Conservation (phyloP, 2,113 vertebrate species). For the Oxyruncus cristatus region DNA sequence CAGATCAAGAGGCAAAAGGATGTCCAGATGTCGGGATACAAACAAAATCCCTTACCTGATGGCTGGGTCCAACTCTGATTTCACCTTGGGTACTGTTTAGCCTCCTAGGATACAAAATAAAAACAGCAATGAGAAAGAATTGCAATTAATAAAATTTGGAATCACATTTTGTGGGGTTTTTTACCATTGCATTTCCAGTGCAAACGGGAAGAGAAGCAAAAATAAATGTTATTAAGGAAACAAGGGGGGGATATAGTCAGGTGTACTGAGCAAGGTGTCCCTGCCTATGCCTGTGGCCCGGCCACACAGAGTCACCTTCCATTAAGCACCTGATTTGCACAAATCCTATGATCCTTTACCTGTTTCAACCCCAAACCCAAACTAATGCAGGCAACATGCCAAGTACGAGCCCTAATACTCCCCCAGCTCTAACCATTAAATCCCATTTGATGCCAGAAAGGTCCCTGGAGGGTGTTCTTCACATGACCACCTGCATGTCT, state of each 20-base stretch:
- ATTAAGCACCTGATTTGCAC: background rate
- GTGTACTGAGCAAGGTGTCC: too few relatives aligned
- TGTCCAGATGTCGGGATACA: background rate
- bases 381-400: background rate
- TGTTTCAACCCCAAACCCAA: background rate
- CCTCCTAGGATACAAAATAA: slow-evolving; percentile 78
- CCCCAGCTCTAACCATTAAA: background rate
- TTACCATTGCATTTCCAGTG: background rate
- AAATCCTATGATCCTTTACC: background rate
- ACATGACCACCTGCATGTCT: too few relatives aligned
- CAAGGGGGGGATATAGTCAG: background rate
- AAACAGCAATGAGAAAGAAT: background rate
- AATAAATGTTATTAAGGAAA: background rate
- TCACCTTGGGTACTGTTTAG: slow-evolving; percentile 99
- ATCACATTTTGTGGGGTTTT: background rate
- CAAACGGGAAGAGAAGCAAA: background rate
- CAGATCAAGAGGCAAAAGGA: background rate
- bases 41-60: slow-evolving; percentile 83
- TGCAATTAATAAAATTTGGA: background rate
- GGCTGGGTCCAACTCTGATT: slow-evolving; percentile 97
- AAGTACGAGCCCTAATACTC: background rate
- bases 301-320: background rate
- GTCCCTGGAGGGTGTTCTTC: background rate
- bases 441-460: background rate
- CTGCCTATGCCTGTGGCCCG: background rate